Evolutionary conservation across 2,888 invertebrate genomes (phyloP), one percentile per base, ranked within the genome.

Genomic region (Drosophila acutilabella): DNA sequence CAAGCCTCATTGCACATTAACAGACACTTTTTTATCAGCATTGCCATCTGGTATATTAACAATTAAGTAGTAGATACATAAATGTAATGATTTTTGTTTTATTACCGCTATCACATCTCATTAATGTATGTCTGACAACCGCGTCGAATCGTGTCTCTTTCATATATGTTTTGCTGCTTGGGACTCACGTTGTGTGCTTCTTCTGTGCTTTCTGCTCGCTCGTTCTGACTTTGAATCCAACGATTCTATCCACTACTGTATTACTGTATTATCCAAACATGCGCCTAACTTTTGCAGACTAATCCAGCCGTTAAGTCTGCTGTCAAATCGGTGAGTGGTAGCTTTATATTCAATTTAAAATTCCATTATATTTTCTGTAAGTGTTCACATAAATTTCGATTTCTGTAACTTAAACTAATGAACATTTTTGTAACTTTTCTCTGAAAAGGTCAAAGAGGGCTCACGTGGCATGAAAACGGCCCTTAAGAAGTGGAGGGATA

Each of bases 271-370:
- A 69, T 65, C 69, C 69, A 65, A 73, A 76, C 51, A 72, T 77
- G 68, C 72, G 80, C 64, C 69, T 78, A 74, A 86, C 74, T 90
- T 93, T 94, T 96, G 90, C 94, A 97, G 97, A 97, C 98, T 81
- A 98, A 98, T 94, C 98, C 98, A 90, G 97, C 97, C 90, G 95
- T 98, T 93, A 97, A 97, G 94, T 96, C 96, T 92, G 98, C 98
- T 90, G 97, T 98, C 68, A 97, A 97, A 94, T 96, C 97, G 94
- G 98, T 98, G 95, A 97, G 96, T 96, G 92, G 90, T 78, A 57
- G 78, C 65, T 50, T 48, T 33, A 50, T 48, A 11, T 30, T 30
- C 14, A 10, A 53, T 30, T 23, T 36, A 0, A 13, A 40, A 23
- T 10, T 52, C 26, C 30, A 30, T 30, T 8, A 44, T 41, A n/a